Evolutionary conservation across 2,888 invertebrate genomes (phyloP).

Genomic region (Pseudococcus viburni): DNA sequence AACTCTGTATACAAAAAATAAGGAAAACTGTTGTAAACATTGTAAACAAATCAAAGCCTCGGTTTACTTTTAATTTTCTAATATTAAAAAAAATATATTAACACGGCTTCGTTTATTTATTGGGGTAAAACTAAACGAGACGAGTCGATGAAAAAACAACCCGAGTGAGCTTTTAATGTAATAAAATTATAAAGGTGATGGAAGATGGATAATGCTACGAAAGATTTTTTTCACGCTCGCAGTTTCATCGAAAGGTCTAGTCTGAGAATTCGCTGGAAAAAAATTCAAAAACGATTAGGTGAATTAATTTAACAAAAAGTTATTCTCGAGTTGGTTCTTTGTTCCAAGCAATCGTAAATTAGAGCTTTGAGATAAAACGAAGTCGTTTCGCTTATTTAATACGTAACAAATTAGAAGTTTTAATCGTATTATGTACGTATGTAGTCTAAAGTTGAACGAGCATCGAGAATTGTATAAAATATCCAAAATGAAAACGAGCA

Average conservation of each 20-base stretch:
- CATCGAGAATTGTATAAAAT: no score
- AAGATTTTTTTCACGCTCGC: background rate
- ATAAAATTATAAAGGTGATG: background rate
- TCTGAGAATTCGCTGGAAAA: background rate
- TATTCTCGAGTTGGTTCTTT: background rate
- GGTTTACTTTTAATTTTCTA: constrained; percentile 27
- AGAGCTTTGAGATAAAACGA: no score
- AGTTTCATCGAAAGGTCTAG: no score
- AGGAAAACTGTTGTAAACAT: background rate
- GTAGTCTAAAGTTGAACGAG: no score
- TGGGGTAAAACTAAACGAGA: background rate
- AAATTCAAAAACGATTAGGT: background rate
- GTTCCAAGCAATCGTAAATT: no score
- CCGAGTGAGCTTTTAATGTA: constrained; percentile 34
- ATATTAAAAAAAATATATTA: background rate
- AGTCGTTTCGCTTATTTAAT: no score
- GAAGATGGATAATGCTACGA: background rate
- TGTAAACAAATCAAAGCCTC: constrained; percentile 36
- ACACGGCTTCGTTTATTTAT: background rate
- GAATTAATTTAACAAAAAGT: background rate
- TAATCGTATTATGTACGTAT: no score
- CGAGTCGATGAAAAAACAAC: background rate
- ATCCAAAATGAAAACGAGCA: no score
- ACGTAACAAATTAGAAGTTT: no score
- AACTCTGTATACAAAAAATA: background rate